Percentiles rank a stretch among this genome's conserved stretches.
These are phyloP conservation scores for Lasioglossum vierecki DNA, from an alignment of 2,888 invertebrate species.

Conservation along the genomic window DNA sequence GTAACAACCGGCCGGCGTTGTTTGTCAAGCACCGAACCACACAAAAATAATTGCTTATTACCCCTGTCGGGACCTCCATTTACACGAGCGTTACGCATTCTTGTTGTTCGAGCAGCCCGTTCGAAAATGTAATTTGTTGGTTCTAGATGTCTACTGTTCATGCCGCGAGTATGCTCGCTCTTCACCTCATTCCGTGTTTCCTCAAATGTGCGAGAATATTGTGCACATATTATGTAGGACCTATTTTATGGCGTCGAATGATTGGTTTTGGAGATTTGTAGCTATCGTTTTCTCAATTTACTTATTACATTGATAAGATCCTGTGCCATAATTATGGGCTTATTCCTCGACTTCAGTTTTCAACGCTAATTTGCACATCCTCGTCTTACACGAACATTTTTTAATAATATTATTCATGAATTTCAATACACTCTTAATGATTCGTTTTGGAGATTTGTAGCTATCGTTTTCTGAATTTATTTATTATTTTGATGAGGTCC, in stretches of 20 bases:
- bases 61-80: neutral
- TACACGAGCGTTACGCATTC: neutral
- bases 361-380: too few species aligned
- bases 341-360: neutral
- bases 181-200: neutral
- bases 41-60: slow-evolving; percentile 44
- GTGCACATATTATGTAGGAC: too few species aligned
- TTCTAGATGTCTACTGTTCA: neutral
- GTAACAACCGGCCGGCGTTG: slow-evolving; percentile 35
- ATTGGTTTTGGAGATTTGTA: neutral
- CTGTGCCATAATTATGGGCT: neutral
- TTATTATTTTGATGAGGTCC: neutral
- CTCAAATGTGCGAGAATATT: neutral
- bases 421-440: neutral
- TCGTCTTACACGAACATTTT: too few species aligned
- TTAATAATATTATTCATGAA: neutral
- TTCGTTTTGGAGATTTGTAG: neutral
- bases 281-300: neutral
- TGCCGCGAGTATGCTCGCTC: neutral
- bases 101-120: neutral
- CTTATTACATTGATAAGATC: neutral
- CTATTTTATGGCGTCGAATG: neutral
- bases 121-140: neutral
- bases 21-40: slow-evolving; percentile 27
- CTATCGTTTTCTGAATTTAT: neutral